Percentiles rank a stretch among this genome's conserved stretches.
Evolutionary conservation across 2,113 vertebrate species (phyloP).

Genomic region (Murina feae): DNA sequence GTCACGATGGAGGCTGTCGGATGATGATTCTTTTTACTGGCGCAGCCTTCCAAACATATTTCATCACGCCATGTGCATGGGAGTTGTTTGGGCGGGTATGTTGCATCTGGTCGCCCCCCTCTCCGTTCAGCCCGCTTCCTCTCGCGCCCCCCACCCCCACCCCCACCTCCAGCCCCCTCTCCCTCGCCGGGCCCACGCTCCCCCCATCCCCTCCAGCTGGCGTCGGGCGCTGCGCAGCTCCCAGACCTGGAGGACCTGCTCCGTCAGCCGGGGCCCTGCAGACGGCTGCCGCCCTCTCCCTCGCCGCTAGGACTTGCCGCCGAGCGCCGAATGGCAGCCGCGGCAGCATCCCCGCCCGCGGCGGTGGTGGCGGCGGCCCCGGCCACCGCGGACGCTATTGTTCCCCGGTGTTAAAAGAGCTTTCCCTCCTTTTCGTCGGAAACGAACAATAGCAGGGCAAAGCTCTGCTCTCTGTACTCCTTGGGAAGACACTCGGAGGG

Average conservation of each 20-base stretch:
- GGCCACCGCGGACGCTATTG: constrained; percentile 82
- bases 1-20: constrained; percentile 52
- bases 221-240: constrained; percentile 81
- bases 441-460: constrained; percentile 76
- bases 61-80: constrained; percentile 32
- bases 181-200: background rate
- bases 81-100: background rate
- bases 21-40: constrained; percentile 52
- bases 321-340: constrained; percentile 77
- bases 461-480: constrained; percentile 33
- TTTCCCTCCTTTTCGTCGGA: constrained; percentile 70
- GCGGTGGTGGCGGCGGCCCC: background rate
- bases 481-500: constrained; percentile 55
- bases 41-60: constrained; percentile 20
- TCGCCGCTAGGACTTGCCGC: constrained; percentile 68
- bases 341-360: constrained; percentile 53
- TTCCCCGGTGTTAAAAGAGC: constrained; percentile 80
- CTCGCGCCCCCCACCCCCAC: constrained; percentile 50
- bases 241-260: constrained; percentile 81
- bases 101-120: background rate
- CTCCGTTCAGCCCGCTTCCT: background rate
- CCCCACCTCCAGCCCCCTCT: background rate
- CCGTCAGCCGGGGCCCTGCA: constrained; percentile 84
- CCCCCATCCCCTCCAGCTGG: constrained; percentile 76
- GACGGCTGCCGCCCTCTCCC: constrained; percentile 78